Evolutionary conservation across 2,113 vertebrate genomes (phyloP).

Genomic region (Tangachromis dhanisi): DNA sequence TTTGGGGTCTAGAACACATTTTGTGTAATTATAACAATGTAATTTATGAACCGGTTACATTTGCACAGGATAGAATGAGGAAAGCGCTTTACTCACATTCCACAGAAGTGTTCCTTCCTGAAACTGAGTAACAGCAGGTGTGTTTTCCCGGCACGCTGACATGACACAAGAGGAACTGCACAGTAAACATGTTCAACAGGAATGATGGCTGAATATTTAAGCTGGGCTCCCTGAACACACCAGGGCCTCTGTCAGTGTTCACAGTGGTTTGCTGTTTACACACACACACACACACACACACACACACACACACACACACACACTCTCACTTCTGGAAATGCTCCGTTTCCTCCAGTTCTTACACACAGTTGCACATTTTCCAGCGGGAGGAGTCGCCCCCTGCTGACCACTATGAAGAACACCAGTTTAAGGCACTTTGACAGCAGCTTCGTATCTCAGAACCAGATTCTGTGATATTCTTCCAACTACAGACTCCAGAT

Average conservation of each 20-base stretch:
- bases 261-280: background rate
- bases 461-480: background rate
- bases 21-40: background rate
- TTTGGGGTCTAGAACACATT: background rate
- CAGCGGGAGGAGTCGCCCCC: background rate
- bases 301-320: accelerated
- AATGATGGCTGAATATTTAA: background rate
- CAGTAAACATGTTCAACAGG: background rate
- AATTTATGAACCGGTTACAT: background rate
- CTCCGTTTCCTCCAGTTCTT: accelerated
- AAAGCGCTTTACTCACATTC: background rate
- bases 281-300: accelerated
- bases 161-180: accelerated
- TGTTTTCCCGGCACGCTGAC: background rate
- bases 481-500: background rate
- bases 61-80: background rate
- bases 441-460: accelerated
- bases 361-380: background rate
- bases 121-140: background rate
- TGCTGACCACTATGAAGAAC: background rate
- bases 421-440: background rate
- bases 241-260: background rate
- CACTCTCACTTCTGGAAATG: background rate
- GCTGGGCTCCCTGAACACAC: background rate
- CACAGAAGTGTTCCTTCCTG: background rate